Base-by-base conservation (phyloP, 2,797 vertebrate genomes). In the Phalanger gymnotis region DNA sequence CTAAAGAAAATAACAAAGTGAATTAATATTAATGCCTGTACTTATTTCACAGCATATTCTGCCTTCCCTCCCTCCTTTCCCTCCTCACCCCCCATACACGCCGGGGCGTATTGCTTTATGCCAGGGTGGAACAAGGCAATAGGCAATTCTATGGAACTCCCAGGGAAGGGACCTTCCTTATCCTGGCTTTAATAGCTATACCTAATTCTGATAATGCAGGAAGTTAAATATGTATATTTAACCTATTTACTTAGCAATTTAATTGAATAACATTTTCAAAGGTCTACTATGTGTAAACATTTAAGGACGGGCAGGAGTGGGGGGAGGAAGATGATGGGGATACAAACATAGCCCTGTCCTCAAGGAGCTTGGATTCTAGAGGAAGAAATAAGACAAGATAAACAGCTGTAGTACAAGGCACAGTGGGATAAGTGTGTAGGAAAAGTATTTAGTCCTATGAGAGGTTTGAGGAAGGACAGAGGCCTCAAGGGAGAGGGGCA, bases 1-100 rank as follows among this genome's bases (percentile, higher is more conserved):
- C n/a, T n/a, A 93, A 91, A 56, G 92, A 93, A 96, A 31, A 27
- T 61, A 91, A 91, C 61, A 94, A 93, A 73, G 89, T 27, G 66
- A 61, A 90, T 93, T 90, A 25, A 81, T 25, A 81, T 94, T 66
- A 40, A 28, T 87, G 25, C 90, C 54, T 66, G 22, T 93, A 54
- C 81, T 40, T 95, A 53, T 28, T 92, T 81, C 91, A 54, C 55
- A 89, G n/a, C 56, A 40, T 61, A 73, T 13, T 96, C 53, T 90
- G 27, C 5, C n/a, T 95, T 90, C 54, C 93, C 54, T 93, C 56
- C n/a, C 87, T 89, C 0, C 22, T 53, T n/a, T 34, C 34, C 10
- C 30, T 58, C 5, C 34, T 66, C 61, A 19, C 5, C 66, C 58
- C 28, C 16, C 0, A 91, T 58, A 90, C 27, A 31, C 30, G 89